phyloP scores from a whole-genome alignment of 1,140 invertebrate genomes.

The Mactra quadrangularis region DNA sequence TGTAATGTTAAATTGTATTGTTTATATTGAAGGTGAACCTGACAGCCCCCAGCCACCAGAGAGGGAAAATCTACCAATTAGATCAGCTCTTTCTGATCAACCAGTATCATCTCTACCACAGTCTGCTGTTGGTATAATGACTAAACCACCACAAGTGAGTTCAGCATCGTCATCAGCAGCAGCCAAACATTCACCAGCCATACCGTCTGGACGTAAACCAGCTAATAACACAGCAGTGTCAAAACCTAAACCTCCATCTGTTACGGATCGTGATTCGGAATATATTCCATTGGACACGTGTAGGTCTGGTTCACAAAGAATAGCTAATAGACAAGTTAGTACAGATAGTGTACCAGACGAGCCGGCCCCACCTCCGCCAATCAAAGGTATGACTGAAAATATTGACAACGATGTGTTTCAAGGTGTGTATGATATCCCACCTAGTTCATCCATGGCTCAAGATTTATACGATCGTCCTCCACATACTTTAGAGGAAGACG shows the following conservation, averaged over 20 bases:
- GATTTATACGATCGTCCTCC: conserved; percentile 67
- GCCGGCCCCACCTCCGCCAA: conserved; percentile 73
- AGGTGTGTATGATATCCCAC: conserved; percentile 63
- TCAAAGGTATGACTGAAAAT: conserved; percentile 34
- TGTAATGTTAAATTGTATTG: too few species aligned
- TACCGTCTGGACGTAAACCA: not conserved
- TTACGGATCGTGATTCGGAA: conserved; percentile 13
- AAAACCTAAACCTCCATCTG: conserved; percentile 3
- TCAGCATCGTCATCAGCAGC: not conserved
- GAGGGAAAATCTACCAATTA: conserved; percentile 17
- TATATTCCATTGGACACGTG: conserved; percentile 90
- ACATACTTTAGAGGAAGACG: conserved; percentile 15
- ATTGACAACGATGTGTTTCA: conserved; percentile 67
- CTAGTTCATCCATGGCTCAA: conserved; percentile 52
- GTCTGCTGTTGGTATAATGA: conserved; percentile 28
- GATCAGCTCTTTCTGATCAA: conserved; percentile 23
- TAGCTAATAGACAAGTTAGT: conserved; percentile 75
- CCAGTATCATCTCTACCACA: conserved; percentile 23
- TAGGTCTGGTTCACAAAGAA: conserved; percentile 89
- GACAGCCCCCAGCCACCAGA: conserved; percentile 27
- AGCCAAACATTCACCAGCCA: not conserved
- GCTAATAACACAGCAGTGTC: too few species aligned
- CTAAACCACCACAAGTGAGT: conserved; percentile 23
- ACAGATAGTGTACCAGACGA: conserved; percentile 77
- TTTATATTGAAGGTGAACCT: conserved; percentile 33